These are phyloP conservation scores for Microctenopoma stevenorrisi DNA, from an alignment of 2,797 vertebrate genomes.

Conservation along the genomic window DNA sequence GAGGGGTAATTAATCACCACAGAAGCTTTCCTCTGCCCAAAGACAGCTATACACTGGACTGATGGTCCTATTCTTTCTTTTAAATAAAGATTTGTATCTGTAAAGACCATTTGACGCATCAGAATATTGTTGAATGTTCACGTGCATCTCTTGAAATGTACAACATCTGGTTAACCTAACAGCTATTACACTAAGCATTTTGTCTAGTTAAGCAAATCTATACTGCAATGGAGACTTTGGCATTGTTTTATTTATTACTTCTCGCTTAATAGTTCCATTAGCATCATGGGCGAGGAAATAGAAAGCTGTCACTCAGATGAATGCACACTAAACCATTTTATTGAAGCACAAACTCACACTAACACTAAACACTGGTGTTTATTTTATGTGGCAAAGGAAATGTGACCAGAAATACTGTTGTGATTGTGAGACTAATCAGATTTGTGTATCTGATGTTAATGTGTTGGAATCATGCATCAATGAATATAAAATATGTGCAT, in stretches of 20 bases:
- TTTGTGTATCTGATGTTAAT: constrained; percentile 6
- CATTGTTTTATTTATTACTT: constrained; percentile 14
- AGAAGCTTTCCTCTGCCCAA: too few species aligned
- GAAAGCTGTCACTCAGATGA: constrained; percentile 17
- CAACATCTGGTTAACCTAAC: background rate
- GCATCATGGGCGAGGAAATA: background rate
- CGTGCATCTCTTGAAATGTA: constrained; percentile 3
- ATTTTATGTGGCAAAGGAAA: background rate
- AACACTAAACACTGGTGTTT: background rate
- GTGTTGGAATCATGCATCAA: constrained; percentile 16
- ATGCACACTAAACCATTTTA: background rate
- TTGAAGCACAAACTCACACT: background rate
- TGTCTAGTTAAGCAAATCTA: background rate
- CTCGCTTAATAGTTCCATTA: constrained; percentile 25
- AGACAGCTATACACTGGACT: background rate
- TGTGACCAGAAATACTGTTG: background rate
- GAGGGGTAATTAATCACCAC: too few species aligned
- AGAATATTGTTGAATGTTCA: background rate
- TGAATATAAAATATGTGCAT: constrained; percentile 40
- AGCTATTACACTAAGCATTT: constrained; percentile 3
- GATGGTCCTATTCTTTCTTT: background rate
- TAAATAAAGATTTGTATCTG: constrained; percentile 6
- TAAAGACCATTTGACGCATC: constrained; percentile 4
- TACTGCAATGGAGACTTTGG: background rate
- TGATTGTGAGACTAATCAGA: background rate